Base-by-base conservation (phyloP, 2,888 invertebrate genomes). In the Anarsia innoxiella region DNA sequence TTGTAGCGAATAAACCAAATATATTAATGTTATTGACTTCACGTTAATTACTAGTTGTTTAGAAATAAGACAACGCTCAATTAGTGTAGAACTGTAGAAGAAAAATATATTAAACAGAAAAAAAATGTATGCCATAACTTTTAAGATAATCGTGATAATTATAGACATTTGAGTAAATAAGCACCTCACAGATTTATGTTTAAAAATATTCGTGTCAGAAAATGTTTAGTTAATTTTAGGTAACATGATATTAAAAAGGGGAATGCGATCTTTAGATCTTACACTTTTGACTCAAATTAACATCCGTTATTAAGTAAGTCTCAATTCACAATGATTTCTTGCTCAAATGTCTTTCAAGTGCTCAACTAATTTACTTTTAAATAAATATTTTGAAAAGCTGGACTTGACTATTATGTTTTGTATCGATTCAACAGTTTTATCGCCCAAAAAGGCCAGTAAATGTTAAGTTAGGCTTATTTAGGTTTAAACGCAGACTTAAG, bases 1-100 rank as follows among this genome's bases (percentile, higher is more conserved):
- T 63, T 66, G 61, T 76, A 71, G 62, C 66, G 61, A 67, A 65
- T 66, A 71, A 71, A 75, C 80, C 80, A 79, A 79, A 80, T 66
- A 66, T 66, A 51, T 59, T 65, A 60, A 51, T 52, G 43, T 45
- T 50, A 59, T 61, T 33, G 25, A 57, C 50, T 53, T 58, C 48
- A 54, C 49, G 47, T 60, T 60, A 51, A 49, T 43, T 63, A 64
- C 65, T 65, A 51, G 47, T 63, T 64, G 56, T 47, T 46, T 60
- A 54, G 48, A 48, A 43, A 38, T 63, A 63, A 56, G 57, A 56
- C 49, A 52, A 64, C 60, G 66, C 70, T 68, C 68, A 67, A 68
- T 57, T 73, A 72, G 59, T 53, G 29, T 40, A 41, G n/a, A 40
- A 23, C 34, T 52, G 45, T 27, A 45, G 44, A 45, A 27, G 39